phyloP scores from a whole-genome alignment of 2,888 invertebrate species.

The Apeira syringaria region DNA sequence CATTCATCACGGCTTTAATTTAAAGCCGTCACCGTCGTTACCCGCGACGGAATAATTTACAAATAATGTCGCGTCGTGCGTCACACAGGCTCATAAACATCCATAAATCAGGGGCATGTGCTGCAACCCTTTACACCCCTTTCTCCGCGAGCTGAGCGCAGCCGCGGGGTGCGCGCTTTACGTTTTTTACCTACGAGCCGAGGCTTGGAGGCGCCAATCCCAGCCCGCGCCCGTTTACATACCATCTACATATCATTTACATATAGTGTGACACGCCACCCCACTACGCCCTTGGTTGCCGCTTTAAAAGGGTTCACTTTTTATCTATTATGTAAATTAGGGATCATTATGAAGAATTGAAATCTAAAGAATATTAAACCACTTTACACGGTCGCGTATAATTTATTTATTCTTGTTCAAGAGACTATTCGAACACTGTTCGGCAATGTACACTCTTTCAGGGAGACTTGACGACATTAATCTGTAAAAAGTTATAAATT shows the following conservation, averaged over 20 bases:
- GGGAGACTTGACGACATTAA: no score
- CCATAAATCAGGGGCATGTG: conserved; percentile 40
- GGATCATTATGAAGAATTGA: no score
- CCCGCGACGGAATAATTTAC: conserved; percentile 54
- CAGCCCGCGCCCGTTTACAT: conserved; percentile 38
- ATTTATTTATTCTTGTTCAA: no score
- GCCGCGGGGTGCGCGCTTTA: conserved; percentile 26
- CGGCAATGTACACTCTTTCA: no score
- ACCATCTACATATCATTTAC: conserved; percentile 66
- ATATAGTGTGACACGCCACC: conserved; percentile 33
- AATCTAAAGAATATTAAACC: no score
- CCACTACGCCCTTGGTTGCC: not conserved
- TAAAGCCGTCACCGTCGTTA: conserved; percentile 59
- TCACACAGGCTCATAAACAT: conserved; percentile 45
- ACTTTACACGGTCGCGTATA: no score
- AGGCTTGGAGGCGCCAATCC: conserved; percentile 42
- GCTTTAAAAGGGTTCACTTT: conserved; percentile 9
- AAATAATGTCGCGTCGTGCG: conserved; percentile 41
- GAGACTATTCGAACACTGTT: no score
- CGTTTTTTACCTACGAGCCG: conserved; percentile 32
- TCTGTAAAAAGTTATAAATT: no score
- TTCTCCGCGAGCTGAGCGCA: conserved; percentile 11
- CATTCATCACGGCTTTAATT: conserved; percentile 69
- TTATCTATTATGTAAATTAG: not conserved
- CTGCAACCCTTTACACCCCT: conserved; percentile 37